phyloP scores from a whole-genome alignment of 2,797 vertebrate genomes.

The Phataginus tricuspis region DNA sequence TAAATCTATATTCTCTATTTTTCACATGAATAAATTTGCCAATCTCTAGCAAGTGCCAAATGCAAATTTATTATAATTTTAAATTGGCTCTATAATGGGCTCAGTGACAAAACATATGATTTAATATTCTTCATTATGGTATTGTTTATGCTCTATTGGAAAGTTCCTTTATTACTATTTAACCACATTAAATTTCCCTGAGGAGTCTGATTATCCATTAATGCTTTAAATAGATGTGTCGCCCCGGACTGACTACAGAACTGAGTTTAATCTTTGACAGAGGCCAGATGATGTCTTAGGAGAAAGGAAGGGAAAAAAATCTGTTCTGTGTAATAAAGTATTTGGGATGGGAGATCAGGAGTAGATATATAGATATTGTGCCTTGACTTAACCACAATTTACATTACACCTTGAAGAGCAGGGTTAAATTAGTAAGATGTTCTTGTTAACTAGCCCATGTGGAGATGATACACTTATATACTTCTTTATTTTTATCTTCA shows the following conservation, averaged over 20 bases:
- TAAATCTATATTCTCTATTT: conserved; percentile 76
- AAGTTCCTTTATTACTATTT: conserved; percentile 77
- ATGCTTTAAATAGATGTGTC: conserved; percentile 70
- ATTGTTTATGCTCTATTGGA: conserved; percentile 77
- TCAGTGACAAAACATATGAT: conserved; percentile 80
- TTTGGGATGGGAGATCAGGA: background rate
- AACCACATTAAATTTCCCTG: conserved; percentile 77
- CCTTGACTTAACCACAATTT: background rate
- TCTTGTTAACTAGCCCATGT: background rate
- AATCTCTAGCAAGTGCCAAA: conserved; percentile 71
- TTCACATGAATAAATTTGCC: conserved; percentile 79
- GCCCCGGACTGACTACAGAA: conserved; percentile 40
- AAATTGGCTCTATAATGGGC: conserved; percentile 76
- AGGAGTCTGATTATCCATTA: conserved; percentile 75
- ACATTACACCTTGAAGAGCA: background rate
- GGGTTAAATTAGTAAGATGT: conserved; percentile 4
- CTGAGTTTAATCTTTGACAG: conserved; percentile 48
- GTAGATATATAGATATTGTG: background rate
- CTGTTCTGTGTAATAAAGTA: background rate
- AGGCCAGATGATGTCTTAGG: background rate
- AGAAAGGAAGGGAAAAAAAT: background rate
- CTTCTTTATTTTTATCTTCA: background rate
- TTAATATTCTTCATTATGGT: conserved; percentile 81
- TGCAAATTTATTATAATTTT: conserved; percentile 81
- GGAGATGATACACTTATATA: background rate